Percentiles rank a stretch among this genome's conserved stretches.
Evolutionary conservation across 1,140 invertebrate species (phyloP).

Genomic region (Helicoverpa armigera): DNA sequence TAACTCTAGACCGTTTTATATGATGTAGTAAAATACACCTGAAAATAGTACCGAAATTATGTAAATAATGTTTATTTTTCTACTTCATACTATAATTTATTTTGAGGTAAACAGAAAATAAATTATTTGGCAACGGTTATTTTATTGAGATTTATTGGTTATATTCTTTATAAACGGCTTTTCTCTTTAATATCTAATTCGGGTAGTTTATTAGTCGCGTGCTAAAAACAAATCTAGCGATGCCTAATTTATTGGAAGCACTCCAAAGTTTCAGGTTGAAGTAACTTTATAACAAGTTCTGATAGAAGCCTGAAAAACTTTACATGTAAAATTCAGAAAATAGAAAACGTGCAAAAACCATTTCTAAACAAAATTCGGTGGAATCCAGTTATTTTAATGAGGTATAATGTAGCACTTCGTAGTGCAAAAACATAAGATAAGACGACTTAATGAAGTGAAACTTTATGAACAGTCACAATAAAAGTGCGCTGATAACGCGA

Average conservation of each 20-base stretch:
- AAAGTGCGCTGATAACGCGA: slow-evolving; percentile 69
- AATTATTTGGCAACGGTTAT: too few relatives aligned
- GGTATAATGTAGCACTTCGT: background rate
- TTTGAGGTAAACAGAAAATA: too few relatives aligned
- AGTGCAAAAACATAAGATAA: slow-evolving; percentile 35
- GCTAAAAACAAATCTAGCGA: slow-evolving; percentile 27
- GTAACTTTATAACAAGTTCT: slow-evolving; percentile 35
- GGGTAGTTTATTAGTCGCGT: background rate
- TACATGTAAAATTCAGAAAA: too few relatives aligned
- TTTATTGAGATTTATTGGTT: too few relatives aligned
- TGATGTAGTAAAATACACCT: too few relatives aligned
- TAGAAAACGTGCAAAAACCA: too few relatives aligned
- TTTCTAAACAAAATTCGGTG: background rate
- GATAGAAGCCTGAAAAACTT: background rate
- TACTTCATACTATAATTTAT: too few relatives aligned
- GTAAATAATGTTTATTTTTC: too few relatives aligned
- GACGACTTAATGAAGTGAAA: slow-evolving; percentile 43
- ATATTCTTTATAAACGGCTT: too few relatives aligned
- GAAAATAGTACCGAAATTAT: too few relatives aligned
- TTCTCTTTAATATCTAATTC: too few relatives aligned
- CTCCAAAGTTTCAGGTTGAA: slow-evolving; percentile 18
- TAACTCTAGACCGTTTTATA: background rate
- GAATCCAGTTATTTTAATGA: slow-evolving; percentile 27
- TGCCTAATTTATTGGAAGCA: slow-evolving; percentile 27
- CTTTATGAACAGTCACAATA: slow-evolving; percentile 52